Percentiles rank a stretch among this genome's conserved stretches.
These are phyloP conservation scores for Netelia inedita DNA, from an alignment of 2,888 invertebrate species.

Conservation along the genomic window DNA sequence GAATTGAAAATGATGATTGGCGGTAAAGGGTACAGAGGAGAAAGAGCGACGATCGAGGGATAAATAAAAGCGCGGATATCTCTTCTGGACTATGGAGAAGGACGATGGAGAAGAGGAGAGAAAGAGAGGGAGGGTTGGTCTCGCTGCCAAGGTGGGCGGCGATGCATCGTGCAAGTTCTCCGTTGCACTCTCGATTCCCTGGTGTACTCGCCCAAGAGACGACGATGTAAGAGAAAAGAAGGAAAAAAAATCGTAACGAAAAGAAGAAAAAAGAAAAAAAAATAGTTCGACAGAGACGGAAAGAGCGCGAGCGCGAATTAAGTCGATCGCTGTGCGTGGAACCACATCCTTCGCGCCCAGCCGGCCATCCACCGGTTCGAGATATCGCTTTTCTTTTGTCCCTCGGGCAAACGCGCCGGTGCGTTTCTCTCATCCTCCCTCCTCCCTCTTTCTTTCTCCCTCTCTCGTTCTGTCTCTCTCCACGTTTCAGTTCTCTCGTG, in stretches of 20 bases:
- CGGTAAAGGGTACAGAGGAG: conserved; percentile 78
- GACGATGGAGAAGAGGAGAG: conserved; percentile 67
- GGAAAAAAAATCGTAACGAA: conserved; percentile 11
- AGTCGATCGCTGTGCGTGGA: conserved; percentile 84
- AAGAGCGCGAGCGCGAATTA: conserved; percentile 83
- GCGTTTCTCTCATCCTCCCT: conserved; percentile 71
- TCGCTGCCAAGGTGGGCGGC: conserved; percentile 57
- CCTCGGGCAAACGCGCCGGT: conserved; percentile 71
- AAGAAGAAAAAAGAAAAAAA: conserved; percentile 68
- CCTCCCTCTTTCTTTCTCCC: conserved; percentile 33
- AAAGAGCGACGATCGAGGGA: conserved; percentile 75
- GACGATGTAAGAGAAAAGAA: conserved; percentile 52
- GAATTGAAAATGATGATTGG: conserved; percentile 83
- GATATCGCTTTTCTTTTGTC: conserved; percentile 78
- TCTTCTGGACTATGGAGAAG: conserved; percentile 55
- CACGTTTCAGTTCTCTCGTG: conserved; percentile 24
- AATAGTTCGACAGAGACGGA: conserved; percentile 75
- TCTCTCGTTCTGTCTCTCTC: conserved; percentile 26
- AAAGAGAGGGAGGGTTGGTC: conserved; percentile 37
- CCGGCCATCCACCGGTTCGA: conserved; percentile 71
- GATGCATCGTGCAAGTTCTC: conserved; percentile 41
- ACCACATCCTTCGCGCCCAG: conserved; percentile 83
- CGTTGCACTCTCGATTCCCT: neutral
- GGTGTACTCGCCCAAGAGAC: conserved; percentile 35
- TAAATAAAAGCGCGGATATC: conserved; percentile 35